A percentile compares a stretch with the other conserved stretches of the same genome.
These are phyloP conservation scores for Odontomyia ornata DNA, from an alignment of 2,888 invertebrate genomes.

Conservation along the genomic window DNA sequence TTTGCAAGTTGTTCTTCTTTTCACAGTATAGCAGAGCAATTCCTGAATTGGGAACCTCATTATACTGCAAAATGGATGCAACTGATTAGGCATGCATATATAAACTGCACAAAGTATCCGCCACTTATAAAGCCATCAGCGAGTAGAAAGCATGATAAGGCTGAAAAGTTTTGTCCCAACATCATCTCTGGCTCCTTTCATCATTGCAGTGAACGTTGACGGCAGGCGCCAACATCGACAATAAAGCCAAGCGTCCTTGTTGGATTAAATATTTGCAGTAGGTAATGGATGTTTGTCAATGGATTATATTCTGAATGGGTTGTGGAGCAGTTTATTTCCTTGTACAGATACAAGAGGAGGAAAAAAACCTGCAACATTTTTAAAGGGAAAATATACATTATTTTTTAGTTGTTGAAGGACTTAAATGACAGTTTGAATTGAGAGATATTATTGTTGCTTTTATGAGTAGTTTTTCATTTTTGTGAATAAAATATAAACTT, in stretches of 20 bases:
- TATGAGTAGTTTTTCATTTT: no score
- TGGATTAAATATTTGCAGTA: constrained; percentile 41
- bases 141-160: constrained; percentile 11
- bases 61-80: constrained; percentile 30
- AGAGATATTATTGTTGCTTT: no score
- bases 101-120: not conserved
- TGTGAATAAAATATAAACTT: no score
- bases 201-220: not conserved
- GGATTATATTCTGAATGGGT: constrained; percentile 41
- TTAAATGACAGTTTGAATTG: no score
- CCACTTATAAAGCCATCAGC: constrained; percentile 10
- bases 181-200: not conserved
- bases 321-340: constrained; percentile 30
- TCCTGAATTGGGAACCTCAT: constrained; percentile 18
- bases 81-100: constrained; percentile 39
- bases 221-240: constrained; percentile 17
- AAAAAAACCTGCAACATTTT: no score
- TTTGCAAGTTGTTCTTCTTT: no score
- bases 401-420: no score
- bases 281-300: constrained; percentile 44
- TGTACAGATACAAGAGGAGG: not conserved
- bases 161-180: constrained; percentile 27
- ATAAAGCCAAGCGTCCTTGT: constrained; percentile 38
- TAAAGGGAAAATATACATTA: no score
- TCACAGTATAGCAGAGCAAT: not conserved